Evolutionary conservation across 2,113 vertebrate genomes (phyloP), one percentile per base, ranked within the genome.

Genomic region (Bos indicus): DNA sequence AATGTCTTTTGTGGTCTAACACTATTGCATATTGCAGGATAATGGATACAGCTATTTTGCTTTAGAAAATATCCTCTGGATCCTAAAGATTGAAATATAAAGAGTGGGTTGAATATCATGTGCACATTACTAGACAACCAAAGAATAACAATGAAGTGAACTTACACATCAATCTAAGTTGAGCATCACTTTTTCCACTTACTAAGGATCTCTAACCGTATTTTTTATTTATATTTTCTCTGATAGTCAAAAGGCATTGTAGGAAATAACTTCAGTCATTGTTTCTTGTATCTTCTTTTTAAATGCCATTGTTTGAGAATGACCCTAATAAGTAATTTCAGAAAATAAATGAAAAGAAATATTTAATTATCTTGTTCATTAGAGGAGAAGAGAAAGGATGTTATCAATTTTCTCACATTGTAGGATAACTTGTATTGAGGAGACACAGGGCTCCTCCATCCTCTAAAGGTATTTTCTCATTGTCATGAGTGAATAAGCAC

Each of bases 181-280:
- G 6, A 93, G 25, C 12, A 67, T 40, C 23, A 78, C 19, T 85
- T 93, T 48, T 78, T 67, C 51, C 9, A 88, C 19, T 71, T 85
- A 71, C 12, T 48, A 14, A 80, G 28, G 6, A 40, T 92, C 28
- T 88, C 74, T 71, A 86, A 59, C 11, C 60, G 9, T 87, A 46
- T 40, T 59, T 95, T 78, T 88, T 26, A 77, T 33, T 90, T 48
- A 88, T 3, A 77, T 67, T 91, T 97, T 83, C 95, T 94, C 74
- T 85, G 21, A 54, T 40, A 94, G 33, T 40, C 28, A 83, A 89
- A 94, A 94, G 48, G 8, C 9, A 59, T 25, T 48, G 3, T 56
- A 78, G 28, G 28, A 93, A 97, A 87, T 52, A 67, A 95, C 93
- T 96, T 78, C 33, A 52, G 40, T 94, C 52, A 83, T n/a, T 80